Percentiles rank a stretch among this genome's conserved stretches.
phyloP scores from a whole-genome alignment of 2,888 invertebrate species.

The Cerastis leucographa region DNA sequence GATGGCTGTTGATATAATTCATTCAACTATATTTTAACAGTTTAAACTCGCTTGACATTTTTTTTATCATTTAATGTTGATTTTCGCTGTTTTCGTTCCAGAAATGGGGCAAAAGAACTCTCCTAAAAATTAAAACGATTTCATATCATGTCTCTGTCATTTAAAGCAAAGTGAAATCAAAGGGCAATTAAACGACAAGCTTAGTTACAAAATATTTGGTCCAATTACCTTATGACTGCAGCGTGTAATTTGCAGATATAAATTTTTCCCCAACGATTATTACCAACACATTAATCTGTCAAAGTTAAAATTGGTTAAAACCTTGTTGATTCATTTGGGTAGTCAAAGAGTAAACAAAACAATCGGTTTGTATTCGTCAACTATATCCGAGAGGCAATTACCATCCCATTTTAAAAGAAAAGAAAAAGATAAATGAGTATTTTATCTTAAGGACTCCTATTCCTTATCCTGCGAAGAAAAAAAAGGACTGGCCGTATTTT shows the following conservation, averaged over 20 bases:
- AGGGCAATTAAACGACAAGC: constrained; percentile 1
- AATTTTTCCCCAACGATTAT: constrained; percentile 29
- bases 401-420: constrained; percentile 67
- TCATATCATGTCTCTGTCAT: background rate
- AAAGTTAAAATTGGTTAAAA: constrained; percentile 37
- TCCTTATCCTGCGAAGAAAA: constrained; percentile 73
- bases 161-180: background rate
- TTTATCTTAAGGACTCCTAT: constrained; percentile 75
- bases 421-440: constrained; percentile 75
- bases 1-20: background rate
- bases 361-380: constrained; percentile 59
- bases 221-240: constrained; percentile 44
- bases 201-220: constrained; percentile 30
- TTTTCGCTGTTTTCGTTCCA: background rate
- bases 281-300: constrained; percentile 40
- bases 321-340: constrained; percentile 18
- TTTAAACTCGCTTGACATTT: background rate
- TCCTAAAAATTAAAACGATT: background rate
- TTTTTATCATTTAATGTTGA: background rate
- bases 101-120: background rate
- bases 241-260: constrained; percentile 41
- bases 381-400: constrained; percentile 58
- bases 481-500: constrained; percentile 52
- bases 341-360: constrained; percentile 44
- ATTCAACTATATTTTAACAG: background rate